These are phyloP conservation scores for Liodrosophila aerea DNA, from an alignment of 2,888 invertebrate genomes.

Conservation along the genomic window DNA sequence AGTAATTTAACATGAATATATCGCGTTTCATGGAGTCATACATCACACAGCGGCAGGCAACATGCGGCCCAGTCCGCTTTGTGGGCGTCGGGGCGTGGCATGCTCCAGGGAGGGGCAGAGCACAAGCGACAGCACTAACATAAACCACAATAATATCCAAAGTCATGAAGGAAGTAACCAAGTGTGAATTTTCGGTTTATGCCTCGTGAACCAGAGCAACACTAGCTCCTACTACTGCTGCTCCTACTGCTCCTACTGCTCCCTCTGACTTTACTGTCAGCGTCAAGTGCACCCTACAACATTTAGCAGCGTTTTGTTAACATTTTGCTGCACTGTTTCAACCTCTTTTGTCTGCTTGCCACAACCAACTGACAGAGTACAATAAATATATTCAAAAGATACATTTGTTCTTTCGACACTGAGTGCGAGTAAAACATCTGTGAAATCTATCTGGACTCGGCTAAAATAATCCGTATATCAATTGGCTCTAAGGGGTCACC, in stretches of 20 bases:
- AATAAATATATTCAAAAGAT: too few species aligned
- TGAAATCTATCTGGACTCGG: too few species aligned
- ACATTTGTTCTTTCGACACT: too few species aligned
- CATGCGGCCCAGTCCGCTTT: conserved; percentile 26
- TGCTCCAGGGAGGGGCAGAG: conserved; percentile 6
- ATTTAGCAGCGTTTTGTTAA: neutral
- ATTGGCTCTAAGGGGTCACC: too few species aligned
- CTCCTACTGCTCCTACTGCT: too few species aligned
- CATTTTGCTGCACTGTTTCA: too few species aligned
- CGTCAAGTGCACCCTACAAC: conserved; percentile 36
- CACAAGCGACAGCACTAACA: conserved; percentile 74
- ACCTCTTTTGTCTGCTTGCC: too few species aligned
- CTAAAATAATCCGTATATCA: too few species aligned
- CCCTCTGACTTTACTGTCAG: conserved; percentile 13
- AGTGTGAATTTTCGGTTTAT: conserved; percentile 76
- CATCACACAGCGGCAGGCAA: conserved; percentile 62
- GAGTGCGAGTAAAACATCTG: too few species aligned
- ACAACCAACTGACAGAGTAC: too few species aligned
- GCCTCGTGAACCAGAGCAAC: conserved; percentile 59
- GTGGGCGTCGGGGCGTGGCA: conserved; percentile 31
- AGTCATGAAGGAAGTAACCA: conserved; percentile 77
- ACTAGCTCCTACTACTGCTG: conserved; percentile 32
- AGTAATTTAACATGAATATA: conserved; percentile 77
- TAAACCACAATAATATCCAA: conserved; percentile 77
- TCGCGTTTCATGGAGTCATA: conserved; percentile 76